Evolutionary conservation across 2,797 vertebrate genomes (phyloP).

Genomic region (Anguilla megastoma): DNA sequence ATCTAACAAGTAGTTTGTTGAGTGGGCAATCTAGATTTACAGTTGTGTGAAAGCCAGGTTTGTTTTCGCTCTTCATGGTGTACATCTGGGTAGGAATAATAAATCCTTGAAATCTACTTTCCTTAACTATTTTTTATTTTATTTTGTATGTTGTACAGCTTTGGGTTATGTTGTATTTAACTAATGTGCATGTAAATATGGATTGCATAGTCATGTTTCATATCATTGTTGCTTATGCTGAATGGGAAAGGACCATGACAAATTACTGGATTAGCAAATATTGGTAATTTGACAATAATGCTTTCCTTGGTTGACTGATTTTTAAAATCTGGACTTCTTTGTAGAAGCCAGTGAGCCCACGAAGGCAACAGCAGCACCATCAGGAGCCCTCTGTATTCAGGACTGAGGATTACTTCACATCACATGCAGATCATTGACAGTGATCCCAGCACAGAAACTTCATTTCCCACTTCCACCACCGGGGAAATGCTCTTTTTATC

Average conservation of each 20-base stretch:
- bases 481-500: not conserved
- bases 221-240: not conserved
- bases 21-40: not conserved
- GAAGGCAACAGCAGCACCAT: slow-evolving; percentile 64
- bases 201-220: not conserved
- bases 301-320: not conserved
- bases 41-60: not conserved
- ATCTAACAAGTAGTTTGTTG: not conserved
- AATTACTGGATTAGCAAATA: not conserved
- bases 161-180: not conserved
- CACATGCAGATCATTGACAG: slow-evolving; percentile 69
- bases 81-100: not conserved
- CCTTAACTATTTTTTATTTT: not conserved
- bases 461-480: slow-evolving; percentile 49
- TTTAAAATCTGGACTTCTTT: slow-evolving; percentile 36
- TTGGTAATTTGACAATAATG: not conserved
- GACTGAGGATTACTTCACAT: slow-evolving; percentile 89
- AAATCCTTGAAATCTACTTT: not conserved
- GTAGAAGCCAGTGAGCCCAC: slow-evolving; percentile 79
- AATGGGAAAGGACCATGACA: not conserved
- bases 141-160: not conserved
- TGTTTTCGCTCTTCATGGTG: not conserved
- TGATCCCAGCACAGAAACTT: slow-evolving; percentile 15
- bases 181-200: not conserved
- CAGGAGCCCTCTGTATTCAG: slow-evolving; percentile 86